Evolutionary conservation across 2,113 vertebrate genomes (phyloP).

Genomic region (Steatornis caripensis): DNA sequence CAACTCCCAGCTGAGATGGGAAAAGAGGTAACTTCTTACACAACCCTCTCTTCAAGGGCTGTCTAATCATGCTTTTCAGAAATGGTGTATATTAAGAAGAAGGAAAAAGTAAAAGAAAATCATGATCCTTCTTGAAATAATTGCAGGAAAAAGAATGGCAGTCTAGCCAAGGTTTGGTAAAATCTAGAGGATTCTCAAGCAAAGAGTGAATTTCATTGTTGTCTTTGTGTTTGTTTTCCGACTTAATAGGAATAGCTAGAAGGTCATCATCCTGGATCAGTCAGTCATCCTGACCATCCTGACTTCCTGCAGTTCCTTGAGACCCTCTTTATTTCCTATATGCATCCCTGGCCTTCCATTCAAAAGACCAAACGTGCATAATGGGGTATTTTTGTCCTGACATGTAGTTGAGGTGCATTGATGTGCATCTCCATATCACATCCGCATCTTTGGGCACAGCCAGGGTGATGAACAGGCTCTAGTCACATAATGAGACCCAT

Average conservation of each 20-base stretch:
- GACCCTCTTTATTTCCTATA: background rate
- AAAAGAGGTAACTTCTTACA: background rate
- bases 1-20: background rate
- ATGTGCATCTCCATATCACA: background rate
- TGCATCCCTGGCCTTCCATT: background rate
- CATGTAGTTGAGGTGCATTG: background rate
- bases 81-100: too few species aligned
- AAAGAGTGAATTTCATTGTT: background rate
- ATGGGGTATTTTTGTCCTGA: background rate
- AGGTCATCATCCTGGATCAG: background rate
- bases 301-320: background rate
- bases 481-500: background rate
- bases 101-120: background rate
- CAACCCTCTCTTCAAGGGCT: background rate
- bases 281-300: background rate
- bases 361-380: background rate
- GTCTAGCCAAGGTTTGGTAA: background rate
- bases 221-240: fast-evolving
- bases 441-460: background rate
- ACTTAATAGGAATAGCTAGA: background rate
- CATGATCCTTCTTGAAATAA: background rate
- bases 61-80: background rate
- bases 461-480: background rate
- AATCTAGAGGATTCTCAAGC: background rate
- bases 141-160: background rate